phyloP scores from a whole-genome alignment of 2,797 vertebrate genomes.

The Clamator glandarius region DNA sequence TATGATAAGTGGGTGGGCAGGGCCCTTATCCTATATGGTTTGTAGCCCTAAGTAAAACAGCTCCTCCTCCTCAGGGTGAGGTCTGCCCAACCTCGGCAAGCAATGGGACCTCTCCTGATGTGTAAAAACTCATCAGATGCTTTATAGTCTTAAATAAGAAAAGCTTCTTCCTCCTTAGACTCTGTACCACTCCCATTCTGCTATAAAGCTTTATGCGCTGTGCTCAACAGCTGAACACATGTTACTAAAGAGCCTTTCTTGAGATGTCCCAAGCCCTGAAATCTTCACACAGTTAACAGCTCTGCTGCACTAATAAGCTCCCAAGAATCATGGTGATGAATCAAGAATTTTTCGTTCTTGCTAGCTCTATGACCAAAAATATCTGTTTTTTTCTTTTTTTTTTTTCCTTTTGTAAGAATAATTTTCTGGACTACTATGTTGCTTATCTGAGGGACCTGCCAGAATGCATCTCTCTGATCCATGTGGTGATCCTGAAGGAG shows the following conservation, averaged over 20 bases:
- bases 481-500: conserved; percentile 84
- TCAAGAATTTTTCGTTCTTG: not conserved
- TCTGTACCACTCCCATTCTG: not conserved
- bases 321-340: not conserved
- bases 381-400: not conserved
- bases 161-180: not conserved
- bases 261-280: not conserved
- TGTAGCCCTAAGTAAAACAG: not conserved
- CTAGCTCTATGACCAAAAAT: not conserved
- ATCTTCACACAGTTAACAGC: not conserved
- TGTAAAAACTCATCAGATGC: not conserved
- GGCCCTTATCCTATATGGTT: not conserved
- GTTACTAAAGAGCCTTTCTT: not conserved
- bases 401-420: conserved; percentile 80
- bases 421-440: conserved; percentile 94
- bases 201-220: not conserved
- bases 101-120: not conserved
- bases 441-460: conserved; percentile 95
- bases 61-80: not conserved
- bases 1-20: not conserved
- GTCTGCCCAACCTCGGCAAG: not conserved
- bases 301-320: not conserved
- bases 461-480: conserved; percentile 91
- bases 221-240: not conserved
- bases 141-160: not conserved